Percentiles rank a stretch among this genome's conserved stretches.
phyloP scores from a whole-genome alignment of 2,888 invertebrate species.

The Nebria salina region DNA sequence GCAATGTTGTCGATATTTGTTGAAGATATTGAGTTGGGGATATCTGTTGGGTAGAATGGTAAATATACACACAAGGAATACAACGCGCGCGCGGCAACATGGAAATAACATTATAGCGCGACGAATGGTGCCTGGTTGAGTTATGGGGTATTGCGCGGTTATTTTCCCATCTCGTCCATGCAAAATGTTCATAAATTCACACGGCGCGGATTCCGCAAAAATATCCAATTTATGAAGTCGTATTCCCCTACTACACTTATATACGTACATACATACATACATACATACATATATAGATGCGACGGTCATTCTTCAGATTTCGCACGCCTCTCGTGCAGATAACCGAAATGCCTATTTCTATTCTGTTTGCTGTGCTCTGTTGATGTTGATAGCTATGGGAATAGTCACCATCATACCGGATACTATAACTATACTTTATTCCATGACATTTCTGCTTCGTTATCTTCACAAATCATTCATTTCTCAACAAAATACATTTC shows the following conservation, averaged over 20 bases:
- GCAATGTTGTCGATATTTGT: background rate
- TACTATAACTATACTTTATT: background rate
- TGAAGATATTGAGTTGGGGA: background rate
- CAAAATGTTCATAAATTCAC: conserved; percentile 38
- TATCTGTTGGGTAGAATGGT: background rate
- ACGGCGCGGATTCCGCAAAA: conserved; percentile 30
- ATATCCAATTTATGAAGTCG: conserved; percentile 35
- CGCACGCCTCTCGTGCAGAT: conserved; percentile 17
- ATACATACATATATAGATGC: background rate
- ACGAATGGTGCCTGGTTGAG: conserved; percentile 12
- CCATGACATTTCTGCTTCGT: background rate
- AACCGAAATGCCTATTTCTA: background rate
- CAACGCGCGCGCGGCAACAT: background rate
- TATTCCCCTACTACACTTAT: conserved; percentile 15
- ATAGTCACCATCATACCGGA: conserved; percentile 7
- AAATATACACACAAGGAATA: background rate
- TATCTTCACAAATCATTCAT: background rate
- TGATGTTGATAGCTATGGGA: conserved; percentile 3
- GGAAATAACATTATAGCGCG: background rate
- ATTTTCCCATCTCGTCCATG: conserved; percentile 39
- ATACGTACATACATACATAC: background rate
- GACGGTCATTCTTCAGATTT: conserved; percentile 35
- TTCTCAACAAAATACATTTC: too few species aligned
- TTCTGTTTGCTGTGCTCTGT: conserved; percentile 8
- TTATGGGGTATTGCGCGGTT: conserved; percentile 24